phyloP scores from a whole-genome alignment of 1,140 invertebrate genomes.

The Drosophila sechellia region DNA sequence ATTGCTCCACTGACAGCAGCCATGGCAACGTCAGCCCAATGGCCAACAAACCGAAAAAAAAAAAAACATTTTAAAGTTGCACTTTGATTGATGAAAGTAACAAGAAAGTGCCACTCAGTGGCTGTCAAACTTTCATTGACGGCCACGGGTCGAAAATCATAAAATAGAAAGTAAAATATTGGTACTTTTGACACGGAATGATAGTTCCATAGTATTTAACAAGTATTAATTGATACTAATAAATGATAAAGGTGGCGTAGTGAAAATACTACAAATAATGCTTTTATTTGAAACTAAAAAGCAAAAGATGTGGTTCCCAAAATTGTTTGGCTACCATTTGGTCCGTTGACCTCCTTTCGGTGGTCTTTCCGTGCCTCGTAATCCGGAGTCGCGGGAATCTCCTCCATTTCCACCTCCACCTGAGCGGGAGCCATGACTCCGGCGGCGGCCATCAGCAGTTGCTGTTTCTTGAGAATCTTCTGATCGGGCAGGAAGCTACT shows the following conservation, averaged over 20 bases:
- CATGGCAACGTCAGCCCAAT: conserved; percentile 17
- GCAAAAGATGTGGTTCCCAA: conserved; percentile 16
- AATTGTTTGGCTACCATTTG: conserved; percentile 64
- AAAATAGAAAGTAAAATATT: conserved; percentile 7
- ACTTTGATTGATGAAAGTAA: conserved; percentile 62
- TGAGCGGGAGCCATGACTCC: conserved; percentile 55
- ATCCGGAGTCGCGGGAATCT: conserved; percentile 13
- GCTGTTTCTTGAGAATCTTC: conserved; percentile 77
- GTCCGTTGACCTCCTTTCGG: conserved; percentile 36
- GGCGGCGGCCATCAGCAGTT: conserved; percentile 71
- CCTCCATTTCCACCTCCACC: conserved; percentile 21
- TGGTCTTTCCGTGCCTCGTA: conserved; percentile 13
- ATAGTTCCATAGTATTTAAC: too few species aligned
- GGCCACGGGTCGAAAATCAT: conserved; percentile 4
- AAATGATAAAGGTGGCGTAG: neutral
- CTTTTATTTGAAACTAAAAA: neutral
- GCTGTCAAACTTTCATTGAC: conserved; percentile 40
- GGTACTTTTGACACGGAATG: neutral
- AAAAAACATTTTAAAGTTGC: conserved; percentile 39
- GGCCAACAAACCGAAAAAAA: conserved; percentile 5
- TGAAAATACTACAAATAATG: neutral
- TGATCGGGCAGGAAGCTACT: conserved; percentile 79
- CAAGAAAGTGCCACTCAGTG: conserved; percentile 39
- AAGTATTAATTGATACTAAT: too few species aligned
- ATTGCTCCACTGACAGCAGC: conserved; percentile 52